A percentile compares a stretch with the other conserved stretches of the same genome.
Conservation (phyloP, 64 coral and sea anemone genomes). For the Dendronephthya gigantea region DNA sequence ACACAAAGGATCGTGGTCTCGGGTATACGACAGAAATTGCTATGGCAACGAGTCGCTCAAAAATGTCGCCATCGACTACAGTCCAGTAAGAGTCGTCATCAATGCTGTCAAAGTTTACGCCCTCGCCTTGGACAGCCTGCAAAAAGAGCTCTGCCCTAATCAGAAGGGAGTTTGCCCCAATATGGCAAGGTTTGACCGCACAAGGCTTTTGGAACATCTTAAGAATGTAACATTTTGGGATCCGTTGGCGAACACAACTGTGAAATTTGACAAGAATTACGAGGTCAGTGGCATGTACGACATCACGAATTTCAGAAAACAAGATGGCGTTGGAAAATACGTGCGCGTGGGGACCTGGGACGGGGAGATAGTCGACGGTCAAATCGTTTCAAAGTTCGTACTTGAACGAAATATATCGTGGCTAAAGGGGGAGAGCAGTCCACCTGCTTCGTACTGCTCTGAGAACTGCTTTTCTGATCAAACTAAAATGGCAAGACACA, state of each 20-base stretch:
- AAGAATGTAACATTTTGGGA: constrained; percentile 83
- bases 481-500: neutral
- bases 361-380: neutral
- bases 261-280: constrained; percentile 64
- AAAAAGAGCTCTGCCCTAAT: constrained; percentile 33
- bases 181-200: constrained; percentile 48
- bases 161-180: constrained; percentile 23
- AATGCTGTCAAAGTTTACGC: constrained; percentile 71
- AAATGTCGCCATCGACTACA: constrained; percentile 34
- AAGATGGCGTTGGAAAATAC: neutral
- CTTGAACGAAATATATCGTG: neutral
- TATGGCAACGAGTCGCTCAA: neutral
- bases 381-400: neutral
- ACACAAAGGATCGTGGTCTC: neutral
- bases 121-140: constrained; percentile 71
- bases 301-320: constrained; percentile 55
- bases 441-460: neutral
- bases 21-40: neutral
- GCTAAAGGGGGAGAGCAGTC: neutral
- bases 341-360: neutral
- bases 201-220: constrained; percentile 40
- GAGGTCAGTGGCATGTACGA: constrained; percentile 75
- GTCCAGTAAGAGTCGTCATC: constrained; percentile 70
- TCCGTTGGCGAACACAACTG: constrained; percentile 43
- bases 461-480: neutral